Conservation (phyloP, 1,140 invertebrate genomes). For the Drosophila pallidifrons region DNA sequence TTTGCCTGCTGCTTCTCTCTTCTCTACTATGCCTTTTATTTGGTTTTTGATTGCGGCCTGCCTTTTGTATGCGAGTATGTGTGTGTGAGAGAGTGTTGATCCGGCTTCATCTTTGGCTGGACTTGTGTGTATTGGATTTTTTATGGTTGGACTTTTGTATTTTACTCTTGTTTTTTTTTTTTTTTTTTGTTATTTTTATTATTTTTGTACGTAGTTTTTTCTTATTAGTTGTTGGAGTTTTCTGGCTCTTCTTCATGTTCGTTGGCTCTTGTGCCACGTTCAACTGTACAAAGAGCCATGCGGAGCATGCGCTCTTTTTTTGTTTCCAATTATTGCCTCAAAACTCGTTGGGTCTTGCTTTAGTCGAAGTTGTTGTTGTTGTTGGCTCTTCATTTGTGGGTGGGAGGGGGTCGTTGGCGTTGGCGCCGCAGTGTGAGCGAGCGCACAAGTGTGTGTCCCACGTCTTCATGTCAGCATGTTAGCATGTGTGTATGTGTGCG, state of each 20-base stretch:
- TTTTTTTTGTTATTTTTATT: slow-evolving; percentile 22
- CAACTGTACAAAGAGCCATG: slow-evolving; percentile 68
- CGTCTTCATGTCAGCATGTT: slow-evolving; percentile 18
- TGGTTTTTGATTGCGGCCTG: slow-evolving; percentile 45
- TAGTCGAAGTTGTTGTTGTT: slow-evolving; percentile 14
- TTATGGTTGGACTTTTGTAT: slow-evolving; percentile 34
- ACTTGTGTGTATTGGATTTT: slow-evolving; percentile 36
- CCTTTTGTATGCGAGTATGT: slow-evolving; percentile 26
- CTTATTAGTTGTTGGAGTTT: slow-evolving; percentile 56
- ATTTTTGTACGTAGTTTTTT: slow-evolving; percentile 59
- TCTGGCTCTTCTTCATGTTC: slow-evolving; percentile 31
- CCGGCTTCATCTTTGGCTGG: slow-evolving; percentile 51
- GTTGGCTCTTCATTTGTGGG: slow-evolving; percentile 10
- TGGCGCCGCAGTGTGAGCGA: slow-evolving; percentile 60
- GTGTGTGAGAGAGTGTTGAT: slow-evolving; percentile 14
- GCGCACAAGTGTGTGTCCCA: slow-evolving; percentile 52
- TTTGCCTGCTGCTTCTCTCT: slow-evolving; percentile 58
- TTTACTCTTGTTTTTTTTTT: slow-evolving; percentile 31
- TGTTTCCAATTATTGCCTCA: slow-evolving; percentile 58
- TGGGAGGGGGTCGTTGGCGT: slow-evolving; percentile 40
- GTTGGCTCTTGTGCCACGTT: slow-evolving; percentile 41
- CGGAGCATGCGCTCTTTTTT: slow-evolving; percentile 75
- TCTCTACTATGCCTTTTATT: slow-evolving; percentile 54
- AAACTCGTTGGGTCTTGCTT: slow-evolving; percentile 47
- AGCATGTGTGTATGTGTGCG: slow-evolving; percentile 15